Evolutionary conservation across 1,140 invertebrate genomes (phyloP).

Genomic region (Euborellia annulipes): DNA sequence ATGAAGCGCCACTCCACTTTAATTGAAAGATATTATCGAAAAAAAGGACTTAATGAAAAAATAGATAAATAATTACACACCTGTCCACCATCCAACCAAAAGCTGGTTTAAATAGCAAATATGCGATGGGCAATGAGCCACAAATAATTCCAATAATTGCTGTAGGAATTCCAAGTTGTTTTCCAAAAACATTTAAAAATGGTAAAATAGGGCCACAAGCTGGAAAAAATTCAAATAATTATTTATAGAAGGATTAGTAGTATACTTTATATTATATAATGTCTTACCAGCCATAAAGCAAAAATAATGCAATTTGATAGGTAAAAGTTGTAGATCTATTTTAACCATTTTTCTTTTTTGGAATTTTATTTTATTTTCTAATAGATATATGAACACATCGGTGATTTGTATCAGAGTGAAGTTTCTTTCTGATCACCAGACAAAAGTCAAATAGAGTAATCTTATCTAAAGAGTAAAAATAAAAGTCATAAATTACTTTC

Average conservation of each 20-base stretch:
- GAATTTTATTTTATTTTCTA: conserved; percentile 3
- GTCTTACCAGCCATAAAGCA: conserved; percentile 63
- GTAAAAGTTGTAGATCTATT: conserved; percentile 46
- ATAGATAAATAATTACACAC: conserved; percentile 27
- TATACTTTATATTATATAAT: neutral
- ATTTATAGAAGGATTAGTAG: neutral
- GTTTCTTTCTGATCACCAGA: too few relatives aligned
- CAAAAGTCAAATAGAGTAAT: too few relatives aligned
- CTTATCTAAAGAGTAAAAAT: too few relatives aligned
- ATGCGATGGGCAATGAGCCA: conserved; percentile 48
- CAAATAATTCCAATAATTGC: conserved; percentile 53
- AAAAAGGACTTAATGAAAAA: too few relatives aligned
- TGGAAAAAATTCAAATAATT: conserved; percentile 26
- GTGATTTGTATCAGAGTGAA: too few relatives aligned
- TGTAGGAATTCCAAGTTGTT: conserved; percentile 55
- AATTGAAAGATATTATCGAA: too few relatives aligned
- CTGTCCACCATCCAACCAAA: conserved; percentile 52
- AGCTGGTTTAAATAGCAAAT: conserved; percentile 51
- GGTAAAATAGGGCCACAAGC: conserved; percentile 61
- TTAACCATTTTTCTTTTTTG: conserved; percentile 28
- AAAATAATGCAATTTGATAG: conserved; percentile 65
- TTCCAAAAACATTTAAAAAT: conserved; percentile 53
- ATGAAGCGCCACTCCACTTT: too few relatives aligned
- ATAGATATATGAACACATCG: too few relatives aligned
- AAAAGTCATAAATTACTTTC: too few relatives aligned